Evolutionary conservation across 2,888 invertebrate species (phyloP).

Genomic region (Agapetus fuscipes): DNA sequence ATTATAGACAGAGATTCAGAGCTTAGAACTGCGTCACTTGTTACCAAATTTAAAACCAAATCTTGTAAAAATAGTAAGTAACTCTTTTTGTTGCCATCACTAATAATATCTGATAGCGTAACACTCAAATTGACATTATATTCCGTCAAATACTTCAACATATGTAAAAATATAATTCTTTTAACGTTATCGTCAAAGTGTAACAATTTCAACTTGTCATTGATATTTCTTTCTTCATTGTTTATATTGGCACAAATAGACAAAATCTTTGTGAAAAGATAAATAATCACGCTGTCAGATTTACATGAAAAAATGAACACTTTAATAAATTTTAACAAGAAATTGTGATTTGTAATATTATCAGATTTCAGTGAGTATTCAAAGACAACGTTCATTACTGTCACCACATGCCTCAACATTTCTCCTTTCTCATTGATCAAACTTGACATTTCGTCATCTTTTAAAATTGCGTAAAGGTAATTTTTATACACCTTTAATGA

Average conservation of each 20-base stretch:
- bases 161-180: conserved; percentile 34
- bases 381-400: conserved; percentile 37
- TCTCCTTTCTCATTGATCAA: conserved; percentile 38
- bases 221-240: too few relatives aligned
- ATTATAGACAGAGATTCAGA: conserved; percentile 34
- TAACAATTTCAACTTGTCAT: neutral
- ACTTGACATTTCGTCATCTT: conserved; percentile 5
- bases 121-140: conserved; percentile 38
- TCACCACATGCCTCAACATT: conserved; percentile 37
- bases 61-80: conserved; percentile 35
- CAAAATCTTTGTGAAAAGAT: conserved; percentile 37
- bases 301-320: conserved; percentile 34
- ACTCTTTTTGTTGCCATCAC: conserved; percentile 35
- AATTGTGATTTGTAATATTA: conserved; percentile 25
- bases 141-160: conserved; percentile 30
- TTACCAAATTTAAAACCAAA: conserved; percentile 34
- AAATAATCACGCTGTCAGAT: conserved; percentile 35
- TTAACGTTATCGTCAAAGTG: conserved; percentile 29
- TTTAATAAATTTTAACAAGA: conserved; percentile 34
- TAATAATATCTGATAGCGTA: conserved; percentile 34
- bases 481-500: conserved; percentile 10
- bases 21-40: conserved; percentile 34
- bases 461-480: conserved; percentile 10
- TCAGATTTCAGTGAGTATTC: conserved; percentile 31
- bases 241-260: conserved; percentile 30